Conservation (phyloP, 2,888 invertebrate genomes). For the Xiphydria camelus region DNA sequence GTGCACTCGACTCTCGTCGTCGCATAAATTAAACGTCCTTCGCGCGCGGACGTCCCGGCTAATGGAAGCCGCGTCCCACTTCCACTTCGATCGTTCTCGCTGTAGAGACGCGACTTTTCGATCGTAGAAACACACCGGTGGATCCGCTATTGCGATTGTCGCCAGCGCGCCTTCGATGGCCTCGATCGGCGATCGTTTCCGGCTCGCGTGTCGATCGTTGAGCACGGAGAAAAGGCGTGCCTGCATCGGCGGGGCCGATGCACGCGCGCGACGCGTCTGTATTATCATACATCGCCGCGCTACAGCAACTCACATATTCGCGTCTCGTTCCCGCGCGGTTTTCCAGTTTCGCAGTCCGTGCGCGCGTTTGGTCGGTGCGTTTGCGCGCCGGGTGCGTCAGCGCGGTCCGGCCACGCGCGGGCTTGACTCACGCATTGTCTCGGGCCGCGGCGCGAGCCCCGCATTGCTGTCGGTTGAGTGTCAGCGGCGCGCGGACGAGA, state of each 20-base stretch:
- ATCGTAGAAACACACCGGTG: no score
- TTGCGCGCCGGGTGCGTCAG: neutral
- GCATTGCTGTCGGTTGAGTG: no score
- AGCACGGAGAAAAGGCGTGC: neutral
- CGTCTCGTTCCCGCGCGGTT: neutral
- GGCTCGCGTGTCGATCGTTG: neutral
- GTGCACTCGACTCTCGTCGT: no score
- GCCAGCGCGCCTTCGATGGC: no score
- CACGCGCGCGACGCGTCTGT: neutral
- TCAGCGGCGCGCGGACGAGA: neutral
- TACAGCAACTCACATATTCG: neutral
- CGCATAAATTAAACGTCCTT: no score
- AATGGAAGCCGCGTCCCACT: no score
- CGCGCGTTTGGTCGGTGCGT: neutral
- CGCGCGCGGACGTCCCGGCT: no score
- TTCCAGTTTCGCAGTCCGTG: neutral
- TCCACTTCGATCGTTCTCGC: no score
- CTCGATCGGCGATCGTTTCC: no score
- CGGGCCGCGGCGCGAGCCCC: neutral
- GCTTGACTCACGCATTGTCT: conserved; percentile 1
- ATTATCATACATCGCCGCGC: neutral
- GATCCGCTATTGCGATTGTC: no score
- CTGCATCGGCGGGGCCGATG: neutral
- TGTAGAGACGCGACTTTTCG: no score
- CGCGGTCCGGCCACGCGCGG: neutral